Base-by-base conservation (phyloP, 2,113 vertebrate species). In the Pseudopodoces humilis region DNA sequence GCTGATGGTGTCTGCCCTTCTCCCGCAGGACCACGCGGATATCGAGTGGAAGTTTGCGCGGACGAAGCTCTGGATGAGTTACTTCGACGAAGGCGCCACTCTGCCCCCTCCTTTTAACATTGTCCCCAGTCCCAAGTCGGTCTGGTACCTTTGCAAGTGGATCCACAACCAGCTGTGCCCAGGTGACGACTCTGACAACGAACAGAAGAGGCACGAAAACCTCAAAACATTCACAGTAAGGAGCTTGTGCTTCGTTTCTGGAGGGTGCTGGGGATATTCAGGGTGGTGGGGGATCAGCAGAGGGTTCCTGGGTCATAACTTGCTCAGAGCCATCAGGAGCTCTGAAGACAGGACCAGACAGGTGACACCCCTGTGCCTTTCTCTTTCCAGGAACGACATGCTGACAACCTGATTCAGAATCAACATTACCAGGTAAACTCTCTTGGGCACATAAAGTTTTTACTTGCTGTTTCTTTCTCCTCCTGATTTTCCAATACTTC, bases 31-130 rank as follows among this genome's bases (percentile, higher is more conserved):
- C 96, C 99, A 99, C 10, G 99, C 99, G 0, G 99, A 99, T 75
- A 99, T 99, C 13, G 99, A 99, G 96, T 99, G 99, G 99, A 99
- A 99, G 91, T 99, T 99, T 67, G 99, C 99, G 12, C 98, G 99
- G 87, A 99, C 99, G 0, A 99, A 99, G 96, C 98, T 99, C 88
- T 99, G 99, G 99, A 99, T 99, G 99, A 99, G 99, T 90, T 99
- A 99, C 91, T 99, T 99, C 8, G 99, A 99, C 22, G 99, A 99
- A 97, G 99, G 99, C 7, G 99, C 99, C 39, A 99, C 99, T n/a
- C 97, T 99, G 94, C 99, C 99, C 24, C 99, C 99, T 43, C 99
- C 99, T 7, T 99, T 99, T 86, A 99, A 99, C 97, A 99, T 99
- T 30, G 93, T 99, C 62, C 99, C 99, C 16, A 99, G 99, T 60